Conservation (phyloP, 2,113 vertebrate genomes). For the Tricholaema leucomelas region DNA sequence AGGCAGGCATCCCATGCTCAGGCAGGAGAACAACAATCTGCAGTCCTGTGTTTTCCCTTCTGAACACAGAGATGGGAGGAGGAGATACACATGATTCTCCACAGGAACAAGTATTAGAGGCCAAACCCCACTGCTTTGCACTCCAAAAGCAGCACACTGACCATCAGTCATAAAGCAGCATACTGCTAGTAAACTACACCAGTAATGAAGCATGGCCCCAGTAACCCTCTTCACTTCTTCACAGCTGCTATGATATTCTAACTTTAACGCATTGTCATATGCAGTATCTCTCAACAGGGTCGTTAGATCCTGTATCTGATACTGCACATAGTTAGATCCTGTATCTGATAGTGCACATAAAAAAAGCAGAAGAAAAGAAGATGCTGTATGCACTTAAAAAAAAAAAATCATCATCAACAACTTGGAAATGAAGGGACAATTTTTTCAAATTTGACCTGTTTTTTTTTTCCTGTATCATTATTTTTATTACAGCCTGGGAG, state of each 20-base stretch:
- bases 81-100: background rate
- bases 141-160: background rate
- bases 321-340: background rate
- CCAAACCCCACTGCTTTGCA: background rate
- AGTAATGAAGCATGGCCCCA: background rate
- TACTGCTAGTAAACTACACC: background rate
- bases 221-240: background rate
- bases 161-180: background rate
- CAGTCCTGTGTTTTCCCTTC: background rate
- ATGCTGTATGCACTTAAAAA: background rate
- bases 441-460: background rate
- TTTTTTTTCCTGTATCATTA: background rate
- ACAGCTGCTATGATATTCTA: background rate
- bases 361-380: constrained; percentile 2
- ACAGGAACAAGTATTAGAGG: background rate
- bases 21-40: background rate
- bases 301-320: background rate
- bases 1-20: background rate
- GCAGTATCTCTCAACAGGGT: background rate
- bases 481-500: background rate
- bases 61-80: background rate
- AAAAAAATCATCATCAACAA: background rate
- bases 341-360: constrained; percentile 2
- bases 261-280: background rate
- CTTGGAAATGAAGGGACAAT: background rate